A percentile compares a stretch with the other conserved stretches of the same genome.
phyloP scores from a whole-genome alignment of 2,888 invertebrate genomes.

The Pachliopta kotzebuea region DNA sequence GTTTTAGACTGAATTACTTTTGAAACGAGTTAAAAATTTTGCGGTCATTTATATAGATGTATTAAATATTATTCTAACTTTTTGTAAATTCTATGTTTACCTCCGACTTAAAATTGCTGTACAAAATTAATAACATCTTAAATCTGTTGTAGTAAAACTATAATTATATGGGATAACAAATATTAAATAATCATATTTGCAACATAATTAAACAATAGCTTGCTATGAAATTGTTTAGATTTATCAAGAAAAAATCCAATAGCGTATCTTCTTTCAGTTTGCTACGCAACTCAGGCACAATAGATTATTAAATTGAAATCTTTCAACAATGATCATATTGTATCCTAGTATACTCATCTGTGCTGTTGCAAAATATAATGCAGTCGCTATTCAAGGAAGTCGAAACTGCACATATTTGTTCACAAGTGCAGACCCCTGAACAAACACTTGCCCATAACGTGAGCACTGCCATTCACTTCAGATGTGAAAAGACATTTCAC shows the following conservation, averaged over 20 bases:
- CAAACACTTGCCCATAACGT: slow-evolving; percentile 23
- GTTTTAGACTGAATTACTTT: background rate
- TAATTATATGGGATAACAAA: too few species aligned
- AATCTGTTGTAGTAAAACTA: too few species aligned
- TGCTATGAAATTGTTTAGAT: background rate
- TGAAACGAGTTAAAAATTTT: background rate
- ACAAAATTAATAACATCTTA: too few species aligned
- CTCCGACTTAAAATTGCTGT: too few species aligned
- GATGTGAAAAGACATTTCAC: slow-evolving; percentile 26
- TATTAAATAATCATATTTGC: background rate
- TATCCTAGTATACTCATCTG: slow-evolving; percentile 16
- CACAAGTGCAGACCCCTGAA: slow-evolving; percentile 23
- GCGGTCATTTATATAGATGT: background rate
- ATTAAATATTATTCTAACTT: background rate
- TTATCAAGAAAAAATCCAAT: slow-evolving; percentile 1
- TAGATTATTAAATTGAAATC: slow-evolving; percentile 23
- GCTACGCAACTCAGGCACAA: slow-evolving; percentile 4
- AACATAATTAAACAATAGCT: background rate
- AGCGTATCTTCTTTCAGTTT: background rate
- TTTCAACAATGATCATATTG: slow-evolving; percentile 24
- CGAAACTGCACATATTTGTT: slow-evolving; percentile 22
- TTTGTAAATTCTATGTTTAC: too few species aligned
- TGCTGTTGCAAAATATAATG: slow-evolving; percentile 19
- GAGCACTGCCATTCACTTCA: slow-evolving; percentile 19
- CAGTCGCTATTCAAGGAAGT: slow-evolving; percentile 18